These are phyloP conservation scores for Trilocha varians DNA, from an alignment of 2,888 invertebrate genomes.

Conservation along the genomic window DNA sequence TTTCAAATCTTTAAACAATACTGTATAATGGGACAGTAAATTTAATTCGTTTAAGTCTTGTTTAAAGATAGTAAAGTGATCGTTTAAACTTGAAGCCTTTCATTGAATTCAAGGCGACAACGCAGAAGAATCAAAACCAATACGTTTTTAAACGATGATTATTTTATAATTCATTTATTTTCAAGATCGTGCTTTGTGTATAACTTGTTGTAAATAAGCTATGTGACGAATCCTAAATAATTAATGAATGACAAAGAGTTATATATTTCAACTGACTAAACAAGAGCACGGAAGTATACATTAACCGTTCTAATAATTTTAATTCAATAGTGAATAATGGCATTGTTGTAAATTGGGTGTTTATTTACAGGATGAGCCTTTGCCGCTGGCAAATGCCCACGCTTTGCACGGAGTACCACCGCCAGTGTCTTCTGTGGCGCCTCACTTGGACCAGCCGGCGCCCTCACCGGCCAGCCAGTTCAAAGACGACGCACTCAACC, in stretches of 20 bases:
- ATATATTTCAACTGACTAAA: background rate
- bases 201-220: constrained; percentile 11
- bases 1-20: too few relatives aligned
- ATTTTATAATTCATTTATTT: background rate
- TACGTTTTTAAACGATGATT: background rate
- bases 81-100: background rate
- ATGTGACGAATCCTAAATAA: constrained; percentile 7
- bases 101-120: background rate
- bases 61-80: too few relatives aligned
- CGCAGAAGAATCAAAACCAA: background rate
- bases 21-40: too few relatives aligned
- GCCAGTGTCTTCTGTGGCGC: constrained; percentile 21
- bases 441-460: constrained; percentile 22
- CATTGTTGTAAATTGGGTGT: background rate
- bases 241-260: background rate
- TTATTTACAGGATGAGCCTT: constrained; percentile 48
- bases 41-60: too few relatives aligned
- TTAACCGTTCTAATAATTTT: background rate
- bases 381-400: constrained; percentile 61
- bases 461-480: constrained; percentile 25
- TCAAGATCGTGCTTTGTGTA: constrained; percentile 7
- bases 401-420: constrained; percentile 53
- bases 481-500: constrained; percentile 55
- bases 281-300: background rate
- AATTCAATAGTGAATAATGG: background rate